Evolutionary conservation across 2,888 invertebrate species (phyloP).

Genomic region (Phengaris alcon): DNA sequence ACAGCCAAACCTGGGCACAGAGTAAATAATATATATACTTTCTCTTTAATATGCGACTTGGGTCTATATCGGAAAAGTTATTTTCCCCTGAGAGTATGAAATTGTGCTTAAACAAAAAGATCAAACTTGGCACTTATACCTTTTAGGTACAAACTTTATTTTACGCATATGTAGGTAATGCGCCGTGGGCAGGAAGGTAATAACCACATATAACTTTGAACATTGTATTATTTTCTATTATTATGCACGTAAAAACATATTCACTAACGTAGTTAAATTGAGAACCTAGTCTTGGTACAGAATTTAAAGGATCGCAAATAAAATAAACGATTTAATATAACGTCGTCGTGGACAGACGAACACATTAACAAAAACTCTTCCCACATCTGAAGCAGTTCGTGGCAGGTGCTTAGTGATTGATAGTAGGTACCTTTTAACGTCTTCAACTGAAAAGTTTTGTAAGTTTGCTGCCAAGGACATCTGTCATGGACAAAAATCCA

Average conservation of each 20-base stretch:
- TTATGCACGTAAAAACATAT: neutral
- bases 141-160: neutral
- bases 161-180: neutral
- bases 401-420: neutral
- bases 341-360: neutral
- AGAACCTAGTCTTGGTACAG: too few species aligned
- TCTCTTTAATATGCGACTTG: neutral
- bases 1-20: too few species aligned
- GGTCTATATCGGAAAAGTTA: neutral
- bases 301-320: neutral
- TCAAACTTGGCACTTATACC: constrained; percentile 10
- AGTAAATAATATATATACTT: too few species aligned
- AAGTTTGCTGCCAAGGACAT: neutral
- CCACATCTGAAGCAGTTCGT: neutral
- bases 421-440: neutral
- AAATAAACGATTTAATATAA: constrained; percentile 5
- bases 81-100: neutral
- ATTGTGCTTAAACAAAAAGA: constrained; percentile 9
- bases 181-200: neutral
- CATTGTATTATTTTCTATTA: neutral
- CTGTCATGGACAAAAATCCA: neutral
- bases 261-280: too few species aligned
- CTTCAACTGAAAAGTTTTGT: constrained; percentile 5
- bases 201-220: constrained; percentile 2
- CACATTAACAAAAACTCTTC: neutral